Conservation (phyloP, 2,888 invertebrate genomes). For the Sepioteuthis lessoniana region DNA sequence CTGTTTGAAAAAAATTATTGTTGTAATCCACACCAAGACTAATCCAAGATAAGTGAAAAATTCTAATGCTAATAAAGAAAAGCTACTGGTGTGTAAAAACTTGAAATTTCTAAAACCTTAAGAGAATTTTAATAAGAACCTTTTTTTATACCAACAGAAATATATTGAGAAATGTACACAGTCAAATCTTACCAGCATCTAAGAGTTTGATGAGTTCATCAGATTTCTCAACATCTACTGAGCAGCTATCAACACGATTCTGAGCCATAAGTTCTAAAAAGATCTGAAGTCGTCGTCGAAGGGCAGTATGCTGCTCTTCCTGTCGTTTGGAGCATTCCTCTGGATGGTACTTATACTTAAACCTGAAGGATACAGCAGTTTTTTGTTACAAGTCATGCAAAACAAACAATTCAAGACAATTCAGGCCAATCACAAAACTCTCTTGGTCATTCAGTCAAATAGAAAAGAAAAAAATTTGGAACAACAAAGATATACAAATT, state of each 20-base stretch:
- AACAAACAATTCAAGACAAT: background rate
- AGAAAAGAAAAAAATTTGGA: background rate
- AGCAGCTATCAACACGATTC: slow-evolving; percentile 84
- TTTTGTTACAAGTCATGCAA: background rate
- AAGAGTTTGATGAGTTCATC: slow-evolving; percentile 87
- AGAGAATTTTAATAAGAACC: background rate
- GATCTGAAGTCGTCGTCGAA: slow-evolving; percentile 87
- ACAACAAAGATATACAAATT: background rate
- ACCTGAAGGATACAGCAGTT: slow-evolving; percentile 81
- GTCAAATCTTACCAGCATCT: slow-evolving; percentile 81
- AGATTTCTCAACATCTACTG: slow-evolving; percentile 88
- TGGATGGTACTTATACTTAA: slow-evolving; percentile 98
- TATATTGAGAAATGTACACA: background rate
- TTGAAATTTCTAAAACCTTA: background rate
- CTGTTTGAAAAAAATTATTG: no score
- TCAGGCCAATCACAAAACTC: background rate
- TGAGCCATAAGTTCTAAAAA: slow-evolving; percentile 85
- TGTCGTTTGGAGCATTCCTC: slow-evolving; percentile 93
- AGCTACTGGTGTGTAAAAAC: no score
- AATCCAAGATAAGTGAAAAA: no score
- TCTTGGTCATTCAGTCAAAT: background rate
- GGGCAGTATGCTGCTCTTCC: slow-evolving; percentile 86
- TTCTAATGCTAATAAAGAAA: no score
- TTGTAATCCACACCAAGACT: no score
- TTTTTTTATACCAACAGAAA: background rate